Evolutionary conservation across 2,797 vertebrate genomes (phyloP).

Genomic region (Gephyroberyx darwinii): DNA sequence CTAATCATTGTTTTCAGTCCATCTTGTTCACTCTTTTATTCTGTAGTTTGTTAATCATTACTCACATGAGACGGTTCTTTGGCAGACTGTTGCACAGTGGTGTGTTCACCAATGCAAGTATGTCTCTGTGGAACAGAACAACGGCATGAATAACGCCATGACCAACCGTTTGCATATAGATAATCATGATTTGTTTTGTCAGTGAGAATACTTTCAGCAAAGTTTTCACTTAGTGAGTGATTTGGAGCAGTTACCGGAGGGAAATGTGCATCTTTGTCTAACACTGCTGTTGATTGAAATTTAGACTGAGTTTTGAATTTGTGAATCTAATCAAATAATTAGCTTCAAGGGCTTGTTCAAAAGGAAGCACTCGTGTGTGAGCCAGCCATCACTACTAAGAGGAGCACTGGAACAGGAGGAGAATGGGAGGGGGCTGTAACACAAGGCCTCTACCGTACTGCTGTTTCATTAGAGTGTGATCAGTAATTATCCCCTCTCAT

Average conservation of each 20-base stretch:
- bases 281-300: neutral
- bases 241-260: neutral
- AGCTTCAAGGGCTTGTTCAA: too few species aligned
- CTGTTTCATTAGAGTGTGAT: slow-evolving; percentile 59
- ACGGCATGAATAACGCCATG: neutral
- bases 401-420: neutral
- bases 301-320: too few species aligned
- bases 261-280: neutral
- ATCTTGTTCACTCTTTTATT: slow-evolving; percentile 23
- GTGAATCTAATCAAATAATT: too few species aligned
- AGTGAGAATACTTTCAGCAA: neutral
- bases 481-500: slow-evolving; percentile 69
- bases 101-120: neutral
- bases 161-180: neutral
- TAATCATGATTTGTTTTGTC: neutral
- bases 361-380: too few species aligned
- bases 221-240: neutral
- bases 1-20: slow-evolving; percentile 12
- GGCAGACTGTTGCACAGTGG: neutral
- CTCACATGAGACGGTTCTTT: slow-evolving; percentile 9
- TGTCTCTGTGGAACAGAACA: neutral
- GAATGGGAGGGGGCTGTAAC: neutral
- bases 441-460: slow-evolving; percentile 33
- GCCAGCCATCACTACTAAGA: neutral
- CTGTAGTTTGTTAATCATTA: slow-evolving; percentile 14